Conservation (phyloP, 2,888 invertebrate species). For the Drosophila melanosoma region DNA sequence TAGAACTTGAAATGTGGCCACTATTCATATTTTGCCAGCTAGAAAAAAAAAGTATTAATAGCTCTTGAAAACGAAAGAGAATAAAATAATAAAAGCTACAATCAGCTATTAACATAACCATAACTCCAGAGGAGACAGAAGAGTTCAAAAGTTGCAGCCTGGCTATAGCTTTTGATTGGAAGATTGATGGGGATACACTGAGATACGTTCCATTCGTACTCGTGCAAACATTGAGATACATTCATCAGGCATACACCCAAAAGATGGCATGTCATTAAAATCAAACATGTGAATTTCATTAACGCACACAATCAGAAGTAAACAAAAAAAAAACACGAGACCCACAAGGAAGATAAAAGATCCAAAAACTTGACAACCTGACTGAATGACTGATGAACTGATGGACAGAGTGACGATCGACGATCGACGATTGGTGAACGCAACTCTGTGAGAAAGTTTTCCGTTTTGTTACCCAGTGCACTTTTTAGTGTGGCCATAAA, state of each 20-base stretch:
- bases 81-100: conserved; percentile 19
- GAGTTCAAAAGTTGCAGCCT: conserved; percentile 6
- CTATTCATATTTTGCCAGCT: conserved; percentile 47
- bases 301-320: conserved; percentile 58
- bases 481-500: conserved; percentile 75
- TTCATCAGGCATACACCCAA: conserved; percentile 62
- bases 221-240: conserved; percentile 52
- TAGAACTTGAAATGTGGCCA: conserved; percentile 11
- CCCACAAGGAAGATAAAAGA: conserved; percentile 52
- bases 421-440: conserved; percentile 17
- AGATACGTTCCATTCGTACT: conserved; percentile 8
- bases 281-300: conserved; percentile 76
- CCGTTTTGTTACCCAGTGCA: conserved; percentile 72
- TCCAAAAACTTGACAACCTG: conserved; percentile 33
- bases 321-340: conserved; percentile 8
- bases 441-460: conserved; percentile 72
- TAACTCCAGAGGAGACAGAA: conserved; percentile 22
- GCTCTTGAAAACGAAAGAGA: conserved; percentile 14
- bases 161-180: conserved; percentile 53
- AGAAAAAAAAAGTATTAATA: conserved; percentile 10
- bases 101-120: conserved; percentile 57
- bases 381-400: conserved; percentile 5
- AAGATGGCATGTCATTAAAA: conserved; percentile 60
- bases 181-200: conserved; percentile 46
- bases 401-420: conserved; percentile 31